Evolutionary conservation across 1,140 invertebrate species (phyloP).

Genomic region (Sinonovacula constricta): DNA sequence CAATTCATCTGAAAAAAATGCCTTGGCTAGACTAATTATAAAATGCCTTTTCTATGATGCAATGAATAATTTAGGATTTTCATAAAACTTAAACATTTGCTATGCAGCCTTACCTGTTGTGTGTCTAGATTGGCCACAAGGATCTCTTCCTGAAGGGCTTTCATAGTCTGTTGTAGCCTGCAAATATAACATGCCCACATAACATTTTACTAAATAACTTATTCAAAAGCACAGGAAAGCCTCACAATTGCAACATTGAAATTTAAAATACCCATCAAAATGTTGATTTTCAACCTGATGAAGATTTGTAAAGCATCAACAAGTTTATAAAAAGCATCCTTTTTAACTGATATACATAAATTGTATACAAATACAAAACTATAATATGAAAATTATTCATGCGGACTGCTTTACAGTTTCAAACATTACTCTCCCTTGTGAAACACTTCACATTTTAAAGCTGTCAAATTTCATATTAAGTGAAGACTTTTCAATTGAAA

Average conservation of each 20-base stretch:
- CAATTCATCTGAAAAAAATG: too few species aligned
- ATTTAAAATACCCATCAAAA: too few species aligned
- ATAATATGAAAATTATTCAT: too few species aligned
- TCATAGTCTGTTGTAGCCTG: conserved; percentile 68
- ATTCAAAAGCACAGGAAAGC: background rate
- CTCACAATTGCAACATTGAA: too few species aligned
- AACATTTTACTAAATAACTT: background rate
- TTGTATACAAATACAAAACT: background rate
- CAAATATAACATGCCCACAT: conserved; percentile 1
- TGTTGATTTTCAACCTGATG: background rate
- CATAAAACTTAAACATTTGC: too few species aligned
- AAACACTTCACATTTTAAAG: conserved; percentile 33
- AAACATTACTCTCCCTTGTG: background rate
- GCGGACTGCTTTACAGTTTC: too few species aligned
- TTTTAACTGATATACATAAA: background rate
- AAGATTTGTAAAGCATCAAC: background rate
- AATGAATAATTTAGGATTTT: too few species aligned
- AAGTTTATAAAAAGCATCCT: background rate
- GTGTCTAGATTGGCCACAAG: conserved; percentile 45
- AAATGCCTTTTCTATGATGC: too few species aligned
- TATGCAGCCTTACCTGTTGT: conserved; percentile 53
- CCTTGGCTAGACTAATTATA: too few species aligned
- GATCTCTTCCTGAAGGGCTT: conserved; percentile 67
- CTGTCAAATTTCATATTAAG: background rate
- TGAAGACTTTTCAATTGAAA: background rate